A percentile compares a stretch with the other conserved stretches of the same genome.
These are phyloP conservation scores for Cariama cristata DNA, from an alignment of 2,113 vertebrate genomes.

Conservation along the genomic window DNA sequence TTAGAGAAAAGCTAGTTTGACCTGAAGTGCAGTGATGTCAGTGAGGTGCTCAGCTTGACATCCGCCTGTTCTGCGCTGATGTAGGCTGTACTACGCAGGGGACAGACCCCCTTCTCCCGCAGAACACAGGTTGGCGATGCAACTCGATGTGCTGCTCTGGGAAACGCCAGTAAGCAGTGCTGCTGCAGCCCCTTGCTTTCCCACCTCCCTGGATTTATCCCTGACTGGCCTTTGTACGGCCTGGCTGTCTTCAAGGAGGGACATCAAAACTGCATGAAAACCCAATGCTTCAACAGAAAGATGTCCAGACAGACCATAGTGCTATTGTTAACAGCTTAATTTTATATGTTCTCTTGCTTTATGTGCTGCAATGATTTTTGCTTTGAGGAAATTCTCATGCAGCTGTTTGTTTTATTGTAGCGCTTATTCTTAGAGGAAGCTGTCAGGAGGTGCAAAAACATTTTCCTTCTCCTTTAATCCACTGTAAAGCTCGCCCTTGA, in stretches of 20 bases:
- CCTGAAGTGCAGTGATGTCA: background rate
- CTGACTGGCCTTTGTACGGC: rapidly evolving
- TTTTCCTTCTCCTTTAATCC: background rate
- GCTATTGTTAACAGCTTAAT: background rate
- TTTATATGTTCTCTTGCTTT: background rate
- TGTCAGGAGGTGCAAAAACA: background rate
- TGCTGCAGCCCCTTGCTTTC: background rate
- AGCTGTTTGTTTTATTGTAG: background rate
- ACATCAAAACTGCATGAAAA: background rate
- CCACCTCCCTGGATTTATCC: background rate
- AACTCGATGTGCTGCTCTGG: background rate
- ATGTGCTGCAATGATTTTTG: background rate
- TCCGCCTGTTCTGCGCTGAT: background rate
- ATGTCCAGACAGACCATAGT: background rate
- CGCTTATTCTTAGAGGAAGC: background rate
- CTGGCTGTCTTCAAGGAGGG: background rate
- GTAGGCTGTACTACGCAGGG: background rate
- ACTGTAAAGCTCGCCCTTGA: background rate
- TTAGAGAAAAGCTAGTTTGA: background rate
- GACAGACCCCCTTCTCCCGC: background rate
- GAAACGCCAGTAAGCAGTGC: background rate
- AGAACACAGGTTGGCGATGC: background rate
- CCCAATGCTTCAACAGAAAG: background rate
- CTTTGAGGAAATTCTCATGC: background rate
- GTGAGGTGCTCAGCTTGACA: background rate